Evolutionary conservation across 2,888 invertebrate genomes (phyloP).

Genomic region (Tetheella fluctuosa): DNA sequence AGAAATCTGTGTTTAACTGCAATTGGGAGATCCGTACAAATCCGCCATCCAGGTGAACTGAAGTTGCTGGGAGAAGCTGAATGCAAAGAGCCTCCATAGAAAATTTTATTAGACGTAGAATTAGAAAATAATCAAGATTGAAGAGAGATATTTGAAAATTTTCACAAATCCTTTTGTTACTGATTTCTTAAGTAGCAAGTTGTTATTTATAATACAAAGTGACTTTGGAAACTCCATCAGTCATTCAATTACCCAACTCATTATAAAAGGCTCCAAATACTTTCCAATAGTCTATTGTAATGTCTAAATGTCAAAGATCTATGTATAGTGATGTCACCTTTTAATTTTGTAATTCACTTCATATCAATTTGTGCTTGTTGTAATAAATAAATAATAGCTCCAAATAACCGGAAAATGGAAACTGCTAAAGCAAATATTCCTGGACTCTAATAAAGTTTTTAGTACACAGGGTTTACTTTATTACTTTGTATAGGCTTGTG

Average conservation of each 20-base stretch:
- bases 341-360: too few species aligned
- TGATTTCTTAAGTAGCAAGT: too few species aligned
- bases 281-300: not conserved
- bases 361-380: not conserved
- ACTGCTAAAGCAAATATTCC: not conserved
- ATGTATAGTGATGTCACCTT: not conserved
- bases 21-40: too few species aligned
- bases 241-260: not conserved
- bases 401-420: not conserved
- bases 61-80: too few species aligned
- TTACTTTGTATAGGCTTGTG: too few species aligned
- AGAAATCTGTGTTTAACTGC: too few species aligned
- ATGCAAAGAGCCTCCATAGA: too few species aligned
- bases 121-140: too few species aligned
- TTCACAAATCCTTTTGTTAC: too few species aligned
- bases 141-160: too few species aligned
- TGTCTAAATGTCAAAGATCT: not conserved
- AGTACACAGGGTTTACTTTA: not conserved
- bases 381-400: not conserved
- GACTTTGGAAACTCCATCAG: not conserved
- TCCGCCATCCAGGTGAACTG: too few species aligned
- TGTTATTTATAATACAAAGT: not conserved
- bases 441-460: not conserved
- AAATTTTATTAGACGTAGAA: too few species aligned
- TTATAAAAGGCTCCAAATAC: not conserved